Percentiles rank a stretch among this genome's conserved stretches.
Evolutionary conservation across 2,888 invertebrate genomes (phyloP).

Genomic region (Epinotia brunnichana): DNA sequence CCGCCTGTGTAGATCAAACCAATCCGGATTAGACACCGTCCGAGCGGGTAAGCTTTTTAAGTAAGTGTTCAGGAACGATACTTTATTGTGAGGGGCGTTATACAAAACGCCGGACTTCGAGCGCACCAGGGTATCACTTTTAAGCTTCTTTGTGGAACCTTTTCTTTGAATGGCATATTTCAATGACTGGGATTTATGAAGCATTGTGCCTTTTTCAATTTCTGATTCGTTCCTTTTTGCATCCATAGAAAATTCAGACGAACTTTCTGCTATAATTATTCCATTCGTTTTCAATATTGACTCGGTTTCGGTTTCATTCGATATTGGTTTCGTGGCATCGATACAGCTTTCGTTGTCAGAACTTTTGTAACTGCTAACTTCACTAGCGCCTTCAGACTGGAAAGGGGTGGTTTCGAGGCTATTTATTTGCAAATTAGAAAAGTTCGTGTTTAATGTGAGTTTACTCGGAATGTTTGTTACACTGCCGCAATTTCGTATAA

Average conservation of each 20-base stretch:
- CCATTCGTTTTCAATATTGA: constrained; percentile 52
- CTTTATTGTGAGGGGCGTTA: constrained; percentile 74
- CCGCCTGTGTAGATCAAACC: constrained; percentile 68
- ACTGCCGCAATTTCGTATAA: constrained; percentile 63
- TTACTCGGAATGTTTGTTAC: constrained; percentile 77
- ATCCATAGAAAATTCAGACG: constrained; percentile 59
- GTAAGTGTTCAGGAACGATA: constrained; percentile 80
- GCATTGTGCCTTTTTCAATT: constrained; percentile 57
- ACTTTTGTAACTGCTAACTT: constrained; percentile 81
- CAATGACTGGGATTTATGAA: constrained; percentile 77
- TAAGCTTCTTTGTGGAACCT: constrained; percentile 54
- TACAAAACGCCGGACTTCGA: constrained; percentile 74
- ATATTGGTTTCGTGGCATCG: constrained; percentile 57
- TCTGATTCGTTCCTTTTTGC: constrained; percentile 57
- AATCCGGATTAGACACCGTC: constrained; percentile 74
- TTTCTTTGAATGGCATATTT: constrained; percentile 61
- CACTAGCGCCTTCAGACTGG: constrained; percentile 71
- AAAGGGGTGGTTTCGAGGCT: constrained; percentile 71
- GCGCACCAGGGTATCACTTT: constrained; percentile 61
- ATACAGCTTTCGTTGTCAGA: constrained; percentile 78
- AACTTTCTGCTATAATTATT: constrained; percentile 52
- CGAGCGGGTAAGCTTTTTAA: constrained; percentile 78
- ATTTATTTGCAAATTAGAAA: constrained; percentile 64
- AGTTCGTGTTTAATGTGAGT: constrained; percentile 66
- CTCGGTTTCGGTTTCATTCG: constrained; percentile 50